Evolutionary conservation across 2,113 vertebrate genomes (phyloP).

Genomic region (Corvus hawaiiensis): DNA sequence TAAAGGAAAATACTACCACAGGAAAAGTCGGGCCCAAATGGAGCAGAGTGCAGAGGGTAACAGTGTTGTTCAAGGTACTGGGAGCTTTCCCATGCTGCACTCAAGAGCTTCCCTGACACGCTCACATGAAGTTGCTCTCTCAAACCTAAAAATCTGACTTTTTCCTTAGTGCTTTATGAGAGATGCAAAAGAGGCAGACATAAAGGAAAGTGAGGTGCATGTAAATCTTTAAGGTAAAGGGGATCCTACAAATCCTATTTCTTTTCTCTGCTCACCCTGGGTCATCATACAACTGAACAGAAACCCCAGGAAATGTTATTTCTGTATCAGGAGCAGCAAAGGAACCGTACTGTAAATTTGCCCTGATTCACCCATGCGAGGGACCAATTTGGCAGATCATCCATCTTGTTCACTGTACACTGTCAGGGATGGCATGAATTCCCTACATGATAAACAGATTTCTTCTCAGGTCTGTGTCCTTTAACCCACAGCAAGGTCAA

Average conservation of each 20-base stretch:
- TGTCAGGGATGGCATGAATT: conserved; percentile 76
- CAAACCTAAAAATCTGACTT: not conserved
- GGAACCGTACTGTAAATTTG: conserved; percentile 72
- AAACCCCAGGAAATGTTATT: conserved; percentile 69
- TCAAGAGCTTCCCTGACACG: not conserved
- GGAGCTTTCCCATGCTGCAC: not conserved
- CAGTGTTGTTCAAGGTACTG: not conserved
- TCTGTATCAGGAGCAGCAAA: conserved; percentile 63
- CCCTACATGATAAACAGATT: conserved; percentile 79
- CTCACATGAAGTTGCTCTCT: not conserved
- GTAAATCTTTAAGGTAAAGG: conserved; percentile 57
- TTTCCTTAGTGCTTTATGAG: not conserved
- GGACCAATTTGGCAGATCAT: conserved; percentile 77
- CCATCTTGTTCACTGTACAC: conserved; percentile 78
- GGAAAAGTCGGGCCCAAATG: not conserved
- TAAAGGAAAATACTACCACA: not conserved
- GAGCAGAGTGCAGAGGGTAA: not conserved
- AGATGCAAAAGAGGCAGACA: conserved; percentile 27
- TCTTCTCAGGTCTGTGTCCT: conserved; percentile 76
- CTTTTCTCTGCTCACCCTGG: conserved; percentile 50
- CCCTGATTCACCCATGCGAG: conserved; percentile 77
- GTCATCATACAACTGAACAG: conserved; percentile 54
- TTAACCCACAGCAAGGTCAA: conserved; percentile 81
- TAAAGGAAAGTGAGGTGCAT: not conserved
- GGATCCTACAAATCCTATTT: conserved; percentile 64